These are phyloP conservation scores for Drosophila watanabei DNA, from an alignment of 1,140 invertebrate genomes.

Conservation along the genomic window DNA sequence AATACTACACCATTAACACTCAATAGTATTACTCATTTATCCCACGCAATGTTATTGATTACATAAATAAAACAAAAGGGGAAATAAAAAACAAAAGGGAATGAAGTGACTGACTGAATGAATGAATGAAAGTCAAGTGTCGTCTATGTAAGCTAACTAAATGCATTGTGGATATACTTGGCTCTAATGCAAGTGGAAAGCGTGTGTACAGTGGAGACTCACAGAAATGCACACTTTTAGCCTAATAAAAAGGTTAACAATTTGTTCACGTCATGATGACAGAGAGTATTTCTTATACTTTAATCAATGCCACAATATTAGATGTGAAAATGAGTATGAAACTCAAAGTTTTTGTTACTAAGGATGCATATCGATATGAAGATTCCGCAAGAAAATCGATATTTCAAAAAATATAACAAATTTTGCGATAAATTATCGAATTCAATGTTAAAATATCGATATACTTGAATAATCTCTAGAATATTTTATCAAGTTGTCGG, in stretches of 20 bases:
- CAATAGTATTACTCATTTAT: constrained; percentile 21
- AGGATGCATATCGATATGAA: no score
- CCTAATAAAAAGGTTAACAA: not conserved
- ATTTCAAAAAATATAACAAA: no score
- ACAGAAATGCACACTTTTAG: no score
- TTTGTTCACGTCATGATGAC: not conserved
- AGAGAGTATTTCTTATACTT: not conserved
- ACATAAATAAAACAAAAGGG: constrained; percentile 9
- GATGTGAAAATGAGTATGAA: not conserved
- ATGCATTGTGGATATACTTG: constrained; percentile 18
- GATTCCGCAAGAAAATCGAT: no score
- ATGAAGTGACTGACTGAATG: not conserved
- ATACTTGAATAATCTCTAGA: no score
- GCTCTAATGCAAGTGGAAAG: constrained; percentile 7
- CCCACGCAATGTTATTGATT: constrained; percentile 29
- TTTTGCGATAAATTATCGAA: no score
- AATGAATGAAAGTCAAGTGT: constrained; percentile 14
- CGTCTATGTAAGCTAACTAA: constrained; percentile 26
- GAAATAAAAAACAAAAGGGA: not conserved
- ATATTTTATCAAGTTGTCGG: no score
- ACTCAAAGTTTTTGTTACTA: no score
- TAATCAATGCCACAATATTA: not conserved
- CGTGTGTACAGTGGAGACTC: constrained; percentile 9
- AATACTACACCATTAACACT: not conserved
- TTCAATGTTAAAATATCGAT: no score